These are phyloP conservation scores for Dolichotis patagonum DNA, from an alignment of 2,113 vertebrate genomes.

Conservation along the genomic window DNA sequence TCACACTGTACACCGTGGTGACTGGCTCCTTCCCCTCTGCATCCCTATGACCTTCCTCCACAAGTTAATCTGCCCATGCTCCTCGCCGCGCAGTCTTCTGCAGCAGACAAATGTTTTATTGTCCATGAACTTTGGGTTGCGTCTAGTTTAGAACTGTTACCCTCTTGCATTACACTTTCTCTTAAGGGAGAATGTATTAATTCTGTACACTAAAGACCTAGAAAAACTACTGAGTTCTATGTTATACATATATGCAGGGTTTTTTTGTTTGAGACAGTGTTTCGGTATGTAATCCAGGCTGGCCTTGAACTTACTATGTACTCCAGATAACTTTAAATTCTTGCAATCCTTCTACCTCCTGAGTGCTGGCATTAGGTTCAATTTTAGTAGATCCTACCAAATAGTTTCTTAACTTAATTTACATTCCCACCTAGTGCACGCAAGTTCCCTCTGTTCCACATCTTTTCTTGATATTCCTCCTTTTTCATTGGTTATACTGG, in stretches of 20 bases:
- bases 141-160: background rate
- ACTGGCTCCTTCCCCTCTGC: background rate
- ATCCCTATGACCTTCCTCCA: background rate
- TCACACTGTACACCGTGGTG: background rate
- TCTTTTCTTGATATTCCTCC: background rate
- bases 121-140: background rate
- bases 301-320: background rate
- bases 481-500: background rate
- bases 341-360: background rate
- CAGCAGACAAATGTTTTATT: background rate
- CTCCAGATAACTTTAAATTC: background rate
- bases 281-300: background rate
- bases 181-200: background rate
- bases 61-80: background rate
- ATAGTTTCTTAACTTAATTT: background rate
- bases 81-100: background rate
- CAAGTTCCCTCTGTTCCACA: background rate
- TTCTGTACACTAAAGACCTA: background rate
- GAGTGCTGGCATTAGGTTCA: background rate
- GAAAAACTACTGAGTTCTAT: background rate
- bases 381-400: background rate
- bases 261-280: background rate
- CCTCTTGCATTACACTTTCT: background rate
- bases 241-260: background rate
- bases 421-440: background rate